Conservation (phyloP, 2,888 invertebrate species). For the Chymomyza procnemis region DNA sequence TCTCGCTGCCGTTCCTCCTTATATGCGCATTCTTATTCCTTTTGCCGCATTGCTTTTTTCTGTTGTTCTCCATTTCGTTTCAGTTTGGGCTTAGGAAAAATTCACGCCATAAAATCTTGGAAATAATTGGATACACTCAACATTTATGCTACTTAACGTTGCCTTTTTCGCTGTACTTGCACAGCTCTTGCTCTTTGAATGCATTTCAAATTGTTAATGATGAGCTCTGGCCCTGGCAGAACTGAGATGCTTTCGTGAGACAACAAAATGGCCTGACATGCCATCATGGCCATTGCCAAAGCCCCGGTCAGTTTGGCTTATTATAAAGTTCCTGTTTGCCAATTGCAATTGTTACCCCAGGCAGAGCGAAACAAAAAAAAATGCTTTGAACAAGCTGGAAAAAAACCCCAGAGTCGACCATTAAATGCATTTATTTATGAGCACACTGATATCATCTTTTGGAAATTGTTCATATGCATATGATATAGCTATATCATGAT, state of each 20-base stretch:
- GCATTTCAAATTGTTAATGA: slow-evolving; percentile 72
- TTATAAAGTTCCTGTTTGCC: slow-evolving; percentile 19
- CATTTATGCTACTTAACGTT: slow-evolving; percentile 32
- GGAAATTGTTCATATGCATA: slow-evolving; percentile 59
- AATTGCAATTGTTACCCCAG: slow-evolving; percentile 25
- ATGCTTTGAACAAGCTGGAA: neutral
- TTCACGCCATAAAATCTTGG: slow-evolving; percentile 74
- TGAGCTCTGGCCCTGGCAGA: slow-evolving; percentile 40
- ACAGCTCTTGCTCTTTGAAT: slow-evolving; percentile 45
- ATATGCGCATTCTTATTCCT: slow-evolving; percentile 42
- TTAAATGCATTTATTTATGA: slow-evolving; percentile 74
- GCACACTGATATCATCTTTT: slow-evolving; percentile 61
- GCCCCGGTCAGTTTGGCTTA: slow-evolving; percentile 6
- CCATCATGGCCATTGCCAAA: slow-evolving; percentile 8
- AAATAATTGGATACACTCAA: slow-evolving; percentile 73
- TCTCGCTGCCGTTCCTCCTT: slow-evolving; percentile 31
- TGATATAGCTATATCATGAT: slow-evolving; percentile 58
- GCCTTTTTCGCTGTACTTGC: slow-evolving; percentile 13
- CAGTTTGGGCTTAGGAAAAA: slow-evolving; percentile 70
- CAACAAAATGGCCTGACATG: slow-evolving; percentile 38
- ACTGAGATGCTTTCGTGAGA: slow-evolving; percentile 68
- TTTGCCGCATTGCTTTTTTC: slow-evolving; percentile 16
- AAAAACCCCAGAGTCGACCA: slow-evolving; percentile 39
- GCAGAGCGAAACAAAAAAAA: too few species aligned
- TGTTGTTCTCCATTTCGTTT: slow-evolving; percentile 59